Base-by-base conservation (phyloP, 2,888 invertebrate genomes). In the Hypolimnas misippus region DNA sequence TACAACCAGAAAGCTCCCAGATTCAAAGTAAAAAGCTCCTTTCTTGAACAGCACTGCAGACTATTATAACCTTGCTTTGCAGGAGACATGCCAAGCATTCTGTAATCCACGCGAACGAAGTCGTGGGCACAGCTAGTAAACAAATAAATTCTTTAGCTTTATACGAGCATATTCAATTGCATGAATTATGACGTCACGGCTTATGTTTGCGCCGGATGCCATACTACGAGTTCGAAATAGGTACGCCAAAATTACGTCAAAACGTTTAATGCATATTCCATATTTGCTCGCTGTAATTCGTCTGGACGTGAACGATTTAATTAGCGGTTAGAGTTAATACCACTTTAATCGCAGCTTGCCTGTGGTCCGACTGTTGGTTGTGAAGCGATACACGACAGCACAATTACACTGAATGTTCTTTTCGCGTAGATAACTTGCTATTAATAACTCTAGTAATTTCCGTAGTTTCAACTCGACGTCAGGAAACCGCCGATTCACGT, bases 401-500 rank as follows among this genome's bases (percentile, higher is more conserved):
- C 46, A 55, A 58, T 65, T 65, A 62, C 56, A 53, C 31, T 10
- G 7, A 21, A 46, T 12, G 38, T 42, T 55, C 59, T 35, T 52
- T 52, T 35, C n/a, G 38, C 53, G 51, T 19, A 51, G 31, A 58
- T 58, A 46, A 51, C 14, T 25, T 33, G 29, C 59, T n/a, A 49
- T 54, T 46, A 46, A 54, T 49, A 49, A 33, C 52, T 52, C 19
- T 25, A 38, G 35, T 46, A 49, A 49, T 46, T 53, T 59, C 51
- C 16, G 42, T 38, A 38, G 35, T 38, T 38, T 5, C n/a, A 42
- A 42, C 17, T 42, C 64, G 67, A 76, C 73, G 64, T 63, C 70
- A 76, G 77, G 77, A 74, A 55, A 66, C 72, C 71, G 72, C 65
- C 76, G 77, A 77, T 66, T 65, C 64, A 63, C 57, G 72, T 70